Evolutionary conservation across 2,797 vertebrate genomes (phyloP), one percentile per base, ranked within the genome.

Genomic region (Sebastes ruberrimus): DNA sequence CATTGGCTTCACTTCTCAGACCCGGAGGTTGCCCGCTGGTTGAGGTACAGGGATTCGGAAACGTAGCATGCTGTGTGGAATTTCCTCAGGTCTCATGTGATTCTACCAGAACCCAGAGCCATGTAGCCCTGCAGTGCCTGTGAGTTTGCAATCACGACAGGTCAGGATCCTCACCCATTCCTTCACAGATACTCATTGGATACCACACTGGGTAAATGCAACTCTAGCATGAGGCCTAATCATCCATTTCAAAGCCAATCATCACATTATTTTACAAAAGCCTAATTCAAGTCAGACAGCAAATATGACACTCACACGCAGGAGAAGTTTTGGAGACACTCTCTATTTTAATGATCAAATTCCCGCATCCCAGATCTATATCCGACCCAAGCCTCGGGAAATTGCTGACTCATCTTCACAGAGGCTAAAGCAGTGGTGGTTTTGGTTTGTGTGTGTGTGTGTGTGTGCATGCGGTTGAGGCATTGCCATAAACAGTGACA

Each of bases 401-500:
- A 76, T 52, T n/a, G 75, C 79, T 84, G 76, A 86, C 70, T 86
- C 78, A 85, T 85, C 60, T 56, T 74, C 57, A 57, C 67, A 60
- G 65, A 55, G 42, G 49, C 55, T 38, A 68, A 11, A 55, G 61
- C 60, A 23, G 67, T n/a, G 10, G 53, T 23, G 81, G 65, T 80
- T 84, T 81, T 67, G 60, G 73, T 68, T 65, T 78, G 76, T 62
- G 63, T 74, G 68, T 30, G 25, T 62, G 30, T 27, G 25, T 32
- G 30, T 30, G 30, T 46, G 38, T 62, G 77, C 30, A 55, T 72
- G 84, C 49, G 81, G 81, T 80, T 49, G 38, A 80, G 76, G 84
- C 61, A 78, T 66, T 70, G 83, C 78, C 81, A 86, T 88, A 84
- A 88, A 88, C 83, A 86, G 83, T 84, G 88, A 89, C 85, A 89